Evolutionary conservation across 2,888 invertebrate genomes (phyloP).

Genomic region (Camptogramma bilineatum): DNA sequence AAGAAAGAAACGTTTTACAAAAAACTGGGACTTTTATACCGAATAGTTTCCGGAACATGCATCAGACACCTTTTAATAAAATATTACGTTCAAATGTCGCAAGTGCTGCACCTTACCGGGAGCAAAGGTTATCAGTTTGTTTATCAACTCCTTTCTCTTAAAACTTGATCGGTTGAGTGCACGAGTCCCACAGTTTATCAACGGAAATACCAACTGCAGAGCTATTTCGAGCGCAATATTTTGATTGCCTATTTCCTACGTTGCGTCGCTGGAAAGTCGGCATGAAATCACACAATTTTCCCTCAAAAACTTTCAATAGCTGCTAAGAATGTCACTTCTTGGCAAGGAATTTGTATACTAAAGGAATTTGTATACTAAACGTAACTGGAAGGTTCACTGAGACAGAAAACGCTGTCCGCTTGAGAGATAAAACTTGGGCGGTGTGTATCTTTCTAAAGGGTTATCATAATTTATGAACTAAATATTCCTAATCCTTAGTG

Average conservation of each 20-base stretch:
- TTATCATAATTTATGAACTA: no score
- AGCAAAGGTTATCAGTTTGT: conserved; percentile 27
- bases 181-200: conserved; percentile 27
- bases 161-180: conserved; percentile 17
- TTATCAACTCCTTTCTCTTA: conserved; percentile 34
- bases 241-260: conserved; percentile 37
- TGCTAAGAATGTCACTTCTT: conserved; percentile 13
- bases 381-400: no score
- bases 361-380: no score
- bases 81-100: conserved; percentile 34
- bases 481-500: no score
- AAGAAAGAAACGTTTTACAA: conserved; percentile 54
- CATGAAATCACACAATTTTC: conserved; percentile 23
- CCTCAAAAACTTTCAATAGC: conserved; percentile 10
- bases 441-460: no score
- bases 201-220: conserved; percentile 29
- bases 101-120: conserved; percentile 26
- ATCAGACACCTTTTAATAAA: conserved; percentile 59
- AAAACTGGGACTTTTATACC: conserved; percentile 37
- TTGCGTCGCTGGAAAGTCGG: conserved; percentile 27
- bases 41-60: conserved; percentile 30
- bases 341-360: no score
- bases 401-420: no score
- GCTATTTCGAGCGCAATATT: conserved; percentile 36
- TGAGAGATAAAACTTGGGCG: no score